Conservation (phyloP, 2,888 invertebrate species). For the Scaptomyza polygonia region DNA sequence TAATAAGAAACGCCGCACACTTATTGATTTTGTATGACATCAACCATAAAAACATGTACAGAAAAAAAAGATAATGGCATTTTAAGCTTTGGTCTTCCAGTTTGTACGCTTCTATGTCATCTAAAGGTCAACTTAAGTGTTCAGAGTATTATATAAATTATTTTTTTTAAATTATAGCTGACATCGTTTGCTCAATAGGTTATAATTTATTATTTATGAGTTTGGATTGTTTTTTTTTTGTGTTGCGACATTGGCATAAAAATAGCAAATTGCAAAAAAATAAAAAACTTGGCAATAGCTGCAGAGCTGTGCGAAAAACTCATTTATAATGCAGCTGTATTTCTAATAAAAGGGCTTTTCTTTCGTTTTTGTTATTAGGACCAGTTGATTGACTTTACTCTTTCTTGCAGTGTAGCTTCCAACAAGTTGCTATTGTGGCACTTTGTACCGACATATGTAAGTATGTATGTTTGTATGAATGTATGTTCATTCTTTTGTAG, state of each 20-base stretch:
- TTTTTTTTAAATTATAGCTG: conserved; percentile 8
- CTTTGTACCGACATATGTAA: not conserved
- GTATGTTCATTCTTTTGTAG: not conserved
- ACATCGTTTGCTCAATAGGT: conserved; percentile 13
- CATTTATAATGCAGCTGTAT: not conserved
- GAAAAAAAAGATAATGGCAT: conserved; percentile 26
- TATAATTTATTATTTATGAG: conserved; percentile 46
- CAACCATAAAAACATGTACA: conserved; percentile 17
- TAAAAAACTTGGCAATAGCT: conserved; percentile 15
- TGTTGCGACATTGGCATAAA: conserved; percentile 11
- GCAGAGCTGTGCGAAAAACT: not conserved
- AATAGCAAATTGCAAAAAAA: conserved; percentile 18
- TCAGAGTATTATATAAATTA: conserved; percentile 15
- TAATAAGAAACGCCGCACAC: not conserved
- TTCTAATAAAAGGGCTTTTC: conserved; percentile 24
- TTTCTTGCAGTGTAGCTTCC: conserved; percentile 37
- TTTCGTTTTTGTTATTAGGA: too few relatives aligned
- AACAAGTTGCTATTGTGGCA: conserved; percentile 45
- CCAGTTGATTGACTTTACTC: not conserved
- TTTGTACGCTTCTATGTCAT: conserved; percentile 60
- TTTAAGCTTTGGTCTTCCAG: conserved; percentile 67
- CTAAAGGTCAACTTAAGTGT: conserved; percentile 66
- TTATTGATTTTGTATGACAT: conserved; percentile 48
- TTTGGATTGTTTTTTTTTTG: conserved; percentile 25
- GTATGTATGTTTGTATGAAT: not conserved